Evolutionary conservation across 1,140 invertebrate genomes (phyloP), one percentile per base, ranked within the genome.

Genomic region (Diploscapter pachys): DNA sequence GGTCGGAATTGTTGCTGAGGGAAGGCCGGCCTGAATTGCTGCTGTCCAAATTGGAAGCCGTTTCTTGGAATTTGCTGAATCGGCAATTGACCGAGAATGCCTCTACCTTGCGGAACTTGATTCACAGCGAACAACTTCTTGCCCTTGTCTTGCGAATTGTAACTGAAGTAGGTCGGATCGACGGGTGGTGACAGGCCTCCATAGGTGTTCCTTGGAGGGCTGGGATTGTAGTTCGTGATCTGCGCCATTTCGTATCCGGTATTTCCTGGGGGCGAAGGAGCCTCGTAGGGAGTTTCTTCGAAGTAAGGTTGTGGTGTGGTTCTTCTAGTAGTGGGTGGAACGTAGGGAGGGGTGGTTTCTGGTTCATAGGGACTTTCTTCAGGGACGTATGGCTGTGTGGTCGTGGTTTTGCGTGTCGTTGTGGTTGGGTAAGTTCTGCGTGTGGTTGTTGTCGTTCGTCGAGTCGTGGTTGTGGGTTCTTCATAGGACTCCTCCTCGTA

Each of bases 121-220:
- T 68, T 68, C 48, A 68, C 73, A 9, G 73, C 64, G 56, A 74
- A 74, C 5, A 57, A 56, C 49, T 53, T 59, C 8, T 67, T 56
- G 8, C 73, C 73, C 49, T 66, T 59, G 55, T 74, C 63, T 53
- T 74, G 73, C 5, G 63, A 65, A 11, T 74, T 74, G 54, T 74
- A 74, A 49, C 65, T 69, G 57, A 74, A 74, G 13, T 74, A 74
- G 1, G 73, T 74, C 48, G 73, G 73, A 63, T 74, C 63, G 5
- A 74, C 73, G 53, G 73, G 73, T 6, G 73, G 73, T 49, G 63
- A 66, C 9, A 74, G 56, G 3, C 65, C 73, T 13, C 62, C 73
- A 8, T 69, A 53, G 8, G 70, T 48, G 50, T 74, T 74, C 4
- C 49, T n/a, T 48, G 68, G 68, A 2, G 56, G 54, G 11, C 56